Evolutionary conservation across 1,140 invertebrate genomes (phyloP).

Genomic region (Spodoptera frugiperda): DNA sequence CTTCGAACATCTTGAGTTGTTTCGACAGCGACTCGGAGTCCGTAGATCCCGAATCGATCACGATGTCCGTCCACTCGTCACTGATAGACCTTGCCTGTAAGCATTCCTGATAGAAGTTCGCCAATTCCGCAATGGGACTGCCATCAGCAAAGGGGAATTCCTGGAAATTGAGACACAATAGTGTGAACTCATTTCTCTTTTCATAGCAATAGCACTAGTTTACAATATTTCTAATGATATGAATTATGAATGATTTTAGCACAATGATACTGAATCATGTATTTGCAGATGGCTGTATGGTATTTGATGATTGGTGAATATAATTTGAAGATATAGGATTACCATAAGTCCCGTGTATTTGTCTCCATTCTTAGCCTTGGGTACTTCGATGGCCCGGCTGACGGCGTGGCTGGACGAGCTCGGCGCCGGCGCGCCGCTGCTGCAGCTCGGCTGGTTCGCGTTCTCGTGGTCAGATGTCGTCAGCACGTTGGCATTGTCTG

Average conservation of each 20-base stretch:
- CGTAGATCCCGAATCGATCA: conserved; percentile 51
- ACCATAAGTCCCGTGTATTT: conserved; percentile 73
- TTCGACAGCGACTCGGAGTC: conserved; percentile 66
- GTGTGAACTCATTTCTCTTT: neutral
- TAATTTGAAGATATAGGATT: conserved; percentile 24
- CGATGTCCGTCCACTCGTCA: conserved; percentile 65
- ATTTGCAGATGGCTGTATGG: neutral
- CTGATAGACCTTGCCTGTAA: conserved; percentile 68
- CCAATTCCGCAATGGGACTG: conserved; percentile 77
- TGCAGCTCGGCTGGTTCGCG: conserved; percentile 52
- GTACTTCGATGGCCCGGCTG: conserved; percentile 74
- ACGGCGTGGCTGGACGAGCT: conserved; percentile 47
- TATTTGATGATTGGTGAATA: neutral
- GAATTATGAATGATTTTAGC: no score
- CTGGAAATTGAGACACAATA: conserved; percentile 56
- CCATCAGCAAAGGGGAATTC: conserved; percentile 81
- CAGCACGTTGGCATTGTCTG: conserved; percentile 56
- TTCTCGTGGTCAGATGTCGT: conserved; percentile 55
- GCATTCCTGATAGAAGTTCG: conserved; percentile 80
- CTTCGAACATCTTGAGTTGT: conserved; percentile 73
- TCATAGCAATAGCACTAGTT: no score
- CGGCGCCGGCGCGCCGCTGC: conserved; percentile 49
- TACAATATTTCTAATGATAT: no score
- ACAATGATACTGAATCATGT: no score
- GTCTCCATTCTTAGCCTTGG: conserved; percentile 61